Evolutionary conservation across 2,888 invertebrate species (phyloP), one percentile per base, ranked within the genome.

Genomic region (Punctoribates punctum): DNA sequence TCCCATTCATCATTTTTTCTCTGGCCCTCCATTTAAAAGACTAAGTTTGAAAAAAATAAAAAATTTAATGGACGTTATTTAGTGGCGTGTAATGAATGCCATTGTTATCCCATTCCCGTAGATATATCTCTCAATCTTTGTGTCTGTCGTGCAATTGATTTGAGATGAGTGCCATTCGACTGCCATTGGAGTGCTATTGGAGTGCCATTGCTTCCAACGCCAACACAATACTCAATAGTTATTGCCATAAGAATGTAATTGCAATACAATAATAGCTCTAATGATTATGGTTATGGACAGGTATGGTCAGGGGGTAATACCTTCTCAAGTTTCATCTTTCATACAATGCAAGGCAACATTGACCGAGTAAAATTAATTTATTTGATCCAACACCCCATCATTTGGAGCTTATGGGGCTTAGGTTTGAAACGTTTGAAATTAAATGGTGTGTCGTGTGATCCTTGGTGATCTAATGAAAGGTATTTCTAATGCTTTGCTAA

Each of bases 111-210:
- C 25, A 48, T 48, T 72, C 23, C 25, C 25, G 23, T 72, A 46
- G 38, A 9, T 70, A 9, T 70, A 72, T 72, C 72, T 17, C 38
- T 67, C 29, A 27, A 67, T 67, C 65, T 67, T 67, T 38, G 34
- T 67, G 25, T 72, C 34, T 72, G 27, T 72, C 72, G 72, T 72
- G 72, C 72, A 72, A 72, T 72, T 72, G 72, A 72, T 72, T 72
- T 72, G 72, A 46, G 60, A 60, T 72, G 72, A 46, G 60, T 27
- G 38, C 67, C 17, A 67, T 15, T 42, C 42, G 17, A 51, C 51
- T 15, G 51, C 67, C 17, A 67, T 15, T 42, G 67, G 72, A 46
- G 60, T 27, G 38, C 67, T 5, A 67, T 15, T 42, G 67, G 17
- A 51, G 5, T 15, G 51, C 67, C 17, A 67, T 15, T 42, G 67